Evolutionary conservation across 2,888 invertebrate genomes (phyloP), one percentile per base, ranked within the genome.

Genomic region (Lobophora halterata): DNA sequence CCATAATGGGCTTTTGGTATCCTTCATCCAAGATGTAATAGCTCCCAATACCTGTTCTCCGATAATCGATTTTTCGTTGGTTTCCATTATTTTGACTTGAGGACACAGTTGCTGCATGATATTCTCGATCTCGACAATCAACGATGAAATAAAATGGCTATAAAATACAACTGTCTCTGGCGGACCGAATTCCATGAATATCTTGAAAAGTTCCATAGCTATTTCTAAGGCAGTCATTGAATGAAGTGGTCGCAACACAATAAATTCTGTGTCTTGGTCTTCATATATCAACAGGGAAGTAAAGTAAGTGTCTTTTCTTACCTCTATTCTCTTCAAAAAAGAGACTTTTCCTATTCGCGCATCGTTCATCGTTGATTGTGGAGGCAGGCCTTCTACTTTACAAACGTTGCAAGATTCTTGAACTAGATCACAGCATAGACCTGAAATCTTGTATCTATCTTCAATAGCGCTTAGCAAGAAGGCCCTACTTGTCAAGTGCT

Each of bases 141-240:
- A n/a, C n/a, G n/a, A n/a, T n/a, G n/a, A n/a, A 3, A 16, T 3
- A 2, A 2, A 5, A 6, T n/a, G 4, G 9, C n/a, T n/a, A n/a
- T n/a, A n/a, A n/a, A n/a, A n/a, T n/a, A n/a, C n/a, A 1, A 37
- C 17, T 14, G 9, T 11, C 2, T 17, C 19, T 0, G 36, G 36
- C 7, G 24, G 23, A 1, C 36, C 36, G 2, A 37, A 19, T 8
- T 30, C 23, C 36, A 30, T 30, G 18, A 37, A 37, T 19, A 37
- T 10, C 10, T 37, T 37, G 8, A 30, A 37, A 9, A 37, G 24
- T 7, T 37, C 36, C 7, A 5, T 25, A 1, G 4, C 3, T 2
- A 20, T 7, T 5, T 37, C 36, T 6, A 6, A 1, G 6, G 13
- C 6, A 3, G 5, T 13, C 1, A 4, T 4, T 2, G 23, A 11